Base-by-base conservation (phyloP, 1,140 invertebrate species). In the Spodoptera litura region DNA sequence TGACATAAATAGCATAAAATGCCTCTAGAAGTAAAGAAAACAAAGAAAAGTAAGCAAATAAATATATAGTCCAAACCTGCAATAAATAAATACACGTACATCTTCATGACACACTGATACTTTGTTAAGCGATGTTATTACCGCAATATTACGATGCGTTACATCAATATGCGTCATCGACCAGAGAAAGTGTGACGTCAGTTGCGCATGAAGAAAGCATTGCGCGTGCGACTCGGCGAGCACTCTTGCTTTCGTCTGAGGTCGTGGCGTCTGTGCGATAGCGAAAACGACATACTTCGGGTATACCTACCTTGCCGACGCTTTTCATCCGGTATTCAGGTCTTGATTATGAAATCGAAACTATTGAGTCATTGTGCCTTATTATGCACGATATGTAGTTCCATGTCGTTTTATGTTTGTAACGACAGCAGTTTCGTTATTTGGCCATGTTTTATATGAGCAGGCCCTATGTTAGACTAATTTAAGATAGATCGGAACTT, bases 291-390 rank as follows among this genome's bases (percentile, higher is more conserved):
- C 92, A 93, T 84, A 90, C 91, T 89, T 91, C 80, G 80, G 53
- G 83, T 87, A 81, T 86, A 85, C 79, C 82, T 83, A 83, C 83
- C 62, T 81, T 81, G 86, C 89, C 88, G 88, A 90, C 87, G 87
- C 89, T 93, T 91, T 91, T 88, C 88, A 92, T 91, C 87, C 86
- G 91, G 88, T 91, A 92, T 93, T 91, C 89, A 91, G 90, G 91
- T 92, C 89, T 90, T 82, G 88, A 89, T 92, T 94, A 92, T 90
- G 90, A 94, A 92, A 93, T 90, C 88, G 88, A 88, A 91, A 91
- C 86, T 89, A 89, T 91, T 91, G 88, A 91, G 86, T 92, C 89
- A 93, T 89, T 89, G 83, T 78, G 78, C 72, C 82, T 85, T 85
- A 75, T 78, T 83, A 83, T 84, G 70, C 77, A 73, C 66, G 53